Base-by-base conservation (phyloP, 1,140 invertebrate species). In the Drosophila hydei region DNA sequence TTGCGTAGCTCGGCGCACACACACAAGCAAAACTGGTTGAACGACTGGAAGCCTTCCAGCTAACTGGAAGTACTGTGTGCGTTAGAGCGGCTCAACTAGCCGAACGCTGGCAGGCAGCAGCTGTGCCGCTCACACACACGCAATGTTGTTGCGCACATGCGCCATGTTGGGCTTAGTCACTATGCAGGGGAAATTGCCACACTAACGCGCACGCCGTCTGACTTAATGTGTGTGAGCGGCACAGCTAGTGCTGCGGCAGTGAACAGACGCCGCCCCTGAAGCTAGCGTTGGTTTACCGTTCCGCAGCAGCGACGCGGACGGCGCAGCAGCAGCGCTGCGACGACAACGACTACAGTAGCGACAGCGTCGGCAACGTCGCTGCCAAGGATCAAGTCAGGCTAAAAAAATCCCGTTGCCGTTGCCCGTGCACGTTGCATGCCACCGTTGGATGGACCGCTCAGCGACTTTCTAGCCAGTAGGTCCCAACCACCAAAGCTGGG, bases 201-300 rank as follows among this genome's bases (percentile, higher is more conserved):
- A 27, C 1, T 4, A 4, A 25, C n/a, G 52, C 4, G 52, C 14
- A 54, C 45, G 43, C 43, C 59, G 14, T 27, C 23, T 33, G 61
- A 7, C 2, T 6, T 7, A 5, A 6, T 25, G 19, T 7, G 58
- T 50, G 62, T 0, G 75, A 87, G 58, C 60, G 42, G 80, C 50
- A 50, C 81, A 23, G 52, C 64, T 81, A 62, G 68, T 56, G 23
- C 33, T 25, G 9, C 2, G 14, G 8, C 19, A 16, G 43, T 21
- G 14, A 27, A 75, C 78, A 72, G 80, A 73, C 68, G 62, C 72
- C 83, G 83, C 83, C 83, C 81, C 84, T 72, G 58, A 72, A 38
- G 69, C 36, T 72, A 43, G 23, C 69, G 68, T 59, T 50, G 58
- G 72, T 88, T 88, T 81, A 87, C 83, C 83, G 83, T 83, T 87